Conservation (phyloP, 1,140 invertebrate genomes). For the Heliconius eleuchia region DNA sequence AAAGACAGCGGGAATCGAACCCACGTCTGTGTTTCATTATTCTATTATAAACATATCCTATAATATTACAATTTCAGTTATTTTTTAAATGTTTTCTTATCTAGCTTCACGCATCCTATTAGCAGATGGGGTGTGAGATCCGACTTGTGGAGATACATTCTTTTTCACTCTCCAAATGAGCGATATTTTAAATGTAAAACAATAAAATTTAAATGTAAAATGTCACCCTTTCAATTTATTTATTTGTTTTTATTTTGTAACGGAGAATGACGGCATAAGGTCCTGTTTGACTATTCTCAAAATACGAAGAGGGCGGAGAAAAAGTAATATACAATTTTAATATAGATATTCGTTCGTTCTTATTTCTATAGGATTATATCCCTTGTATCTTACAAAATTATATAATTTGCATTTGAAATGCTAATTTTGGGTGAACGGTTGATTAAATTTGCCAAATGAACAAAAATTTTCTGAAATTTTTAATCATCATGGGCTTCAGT, state of each 20-base stretch:
- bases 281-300: not conserved
- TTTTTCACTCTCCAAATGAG: too few species aligned
- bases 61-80: too few species aligned
- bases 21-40: too few species aligned
- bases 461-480: not conserved
- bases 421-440: not conserved
- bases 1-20: too few species aligned
- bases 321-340: not conserved
- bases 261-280: not conserved
- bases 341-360: not conserved
- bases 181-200: too few species aligned
- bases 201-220: too few species aligned
- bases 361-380: not conserved
- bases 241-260: not conserved
- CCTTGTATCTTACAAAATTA: conserved; percentile 8
- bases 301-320: not conserved
- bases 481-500: not conserved
- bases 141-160: too few species aligned
- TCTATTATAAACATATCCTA: too few species aligned
- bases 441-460: not conserved
- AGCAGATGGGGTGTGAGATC: too few species aligned
- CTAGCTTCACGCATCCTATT: too few species aligned
- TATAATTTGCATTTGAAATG: conserved; percentile 9
- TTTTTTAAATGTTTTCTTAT: too few species aligned
- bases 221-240: not conserved